Evolutionary conservation across 2,113 vertebrate species (phyloP).

Genomic region (Apodemus sylvaticus): DNA sequence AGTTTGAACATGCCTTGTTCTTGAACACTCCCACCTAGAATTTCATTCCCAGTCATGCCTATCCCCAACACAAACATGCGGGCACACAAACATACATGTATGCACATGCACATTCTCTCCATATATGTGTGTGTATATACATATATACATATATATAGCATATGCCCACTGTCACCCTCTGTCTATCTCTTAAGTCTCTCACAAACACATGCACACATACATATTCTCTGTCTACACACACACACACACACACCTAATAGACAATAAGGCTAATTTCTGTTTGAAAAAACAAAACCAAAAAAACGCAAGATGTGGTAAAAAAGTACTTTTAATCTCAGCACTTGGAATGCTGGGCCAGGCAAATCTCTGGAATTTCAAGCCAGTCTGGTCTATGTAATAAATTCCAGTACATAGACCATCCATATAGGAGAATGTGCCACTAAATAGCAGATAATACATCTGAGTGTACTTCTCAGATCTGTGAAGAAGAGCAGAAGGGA

Average conservation of each 20-base stretch:
- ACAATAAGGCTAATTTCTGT: background rate
- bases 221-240: background rate
- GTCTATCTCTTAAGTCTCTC: no score
- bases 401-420: background rate
- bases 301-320: background rate
- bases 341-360: background rate
- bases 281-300: constrained; percentile 10
- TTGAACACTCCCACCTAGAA: background rate
- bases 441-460: constrained; percentile 5
- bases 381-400: background rate
- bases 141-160: no score
- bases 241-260: background rate
- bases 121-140: no score
- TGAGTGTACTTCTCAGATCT: background rate
- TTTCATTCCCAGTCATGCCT: background rate
- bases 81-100: background rate
- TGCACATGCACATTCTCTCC: background rate
- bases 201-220: background rate
- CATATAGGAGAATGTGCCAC: background rate
- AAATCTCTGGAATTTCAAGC: background rate
- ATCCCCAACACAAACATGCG: background rate
- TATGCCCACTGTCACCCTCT: no score
- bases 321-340: background rate
- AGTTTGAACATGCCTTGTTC: background rate
- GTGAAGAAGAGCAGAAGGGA: background rate